Base-by-base conservation (phyloP, 64 coral and sea anemone species). In the Porites lutea region DNA sequence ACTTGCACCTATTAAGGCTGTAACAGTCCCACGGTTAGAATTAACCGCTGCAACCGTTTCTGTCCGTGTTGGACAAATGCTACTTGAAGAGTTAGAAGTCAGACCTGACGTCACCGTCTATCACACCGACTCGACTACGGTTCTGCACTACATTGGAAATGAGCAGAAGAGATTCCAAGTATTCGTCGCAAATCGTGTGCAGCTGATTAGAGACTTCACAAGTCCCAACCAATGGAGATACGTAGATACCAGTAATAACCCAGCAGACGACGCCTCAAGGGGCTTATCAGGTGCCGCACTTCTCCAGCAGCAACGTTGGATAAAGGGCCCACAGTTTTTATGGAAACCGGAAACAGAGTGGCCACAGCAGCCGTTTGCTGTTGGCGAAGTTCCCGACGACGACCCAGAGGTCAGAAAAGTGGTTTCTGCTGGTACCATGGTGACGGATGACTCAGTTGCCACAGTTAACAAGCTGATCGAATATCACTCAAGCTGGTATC, bases 31-130 rank as follows among this genome's bases (percentile, higher is more conserved):
- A 52, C 70, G 90, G 8, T 63, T 86, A 20, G 90, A 92, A 46
- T 59, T 92, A 64, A 92, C 90, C 11, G 71, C 90, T 37, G 90
- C 74, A 60, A 87, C 90, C 46, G 90, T 92, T 3, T 83, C 82
- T 59, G 52, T 82, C 19, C 70, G 82, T 52, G 61, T 92, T n/a
- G 90, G 81, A 20, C 15, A 78, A 21, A 48, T 92, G 71, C 44
- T 92, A 13, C 20, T 46, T 76, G 84, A 47, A 59, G 90, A 92
- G 44, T 71, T 92, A 52, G 63, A 55, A 2, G 64, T 59, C 2
- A 79, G 70, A 15, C 75, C 75, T 53, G 83, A 86, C n/a, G n/a
- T n/a, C n/a, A n/a, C n/a, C n/a, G n/a, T n/a, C n/a, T n/a, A n/a
- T n/a, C n/a, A n/a, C n/a, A n/a, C n/a, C n/a, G n/a, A n/a, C n/a